Conservation (phyloP, 2,888 invertebrate species). For the Rotaria socialis region DNA sequence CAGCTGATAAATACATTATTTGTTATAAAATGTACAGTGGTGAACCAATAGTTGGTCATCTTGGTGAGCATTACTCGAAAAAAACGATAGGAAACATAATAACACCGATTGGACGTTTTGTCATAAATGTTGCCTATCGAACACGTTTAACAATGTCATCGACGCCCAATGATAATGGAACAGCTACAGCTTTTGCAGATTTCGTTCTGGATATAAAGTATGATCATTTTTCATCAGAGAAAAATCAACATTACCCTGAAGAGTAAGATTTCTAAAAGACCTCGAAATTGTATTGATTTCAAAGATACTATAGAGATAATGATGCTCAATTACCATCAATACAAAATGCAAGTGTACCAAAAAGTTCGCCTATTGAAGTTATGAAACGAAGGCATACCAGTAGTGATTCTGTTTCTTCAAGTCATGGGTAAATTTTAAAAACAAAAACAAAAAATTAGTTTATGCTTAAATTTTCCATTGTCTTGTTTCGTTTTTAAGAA, state of each 20-base stretch:
- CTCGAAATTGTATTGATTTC: not conserved
- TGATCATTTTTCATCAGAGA: conserved; percentile 73
- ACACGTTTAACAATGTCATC: conserved; percentile 86
- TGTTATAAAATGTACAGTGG: conserved; percentile 71
- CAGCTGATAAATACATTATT: conserved; percentile 79
- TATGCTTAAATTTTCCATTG: too few species aligned
- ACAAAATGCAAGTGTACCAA: not conserved
- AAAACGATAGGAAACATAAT: conserved; percentile 78
- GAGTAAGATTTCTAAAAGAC: not conserved
- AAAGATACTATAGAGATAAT: not conserved
- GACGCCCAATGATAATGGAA: not conserved
- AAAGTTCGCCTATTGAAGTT: conserved; percentile 11
- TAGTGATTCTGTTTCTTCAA: not conserved
- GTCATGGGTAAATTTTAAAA: not conserved
- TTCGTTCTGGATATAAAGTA: conserved; percentile 73
- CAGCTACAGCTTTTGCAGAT: not conserved
- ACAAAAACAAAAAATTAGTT: not conserved
- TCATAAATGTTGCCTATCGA: conserved; percentile 76
- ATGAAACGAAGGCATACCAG: conserved; percentile 11
- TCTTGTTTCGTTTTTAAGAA: not conserved
- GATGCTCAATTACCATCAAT: conserved; percentile 15
- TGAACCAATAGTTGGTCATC: conserved; percentile 57
- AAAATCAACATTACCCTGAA: not conserved
- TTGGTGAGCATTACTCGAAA: conserved; percentile 75
- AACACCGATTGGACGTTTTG: conserved; percentile 78